Evolutionary conservation across 64 coral and sea anemone species (phyloP).

Genomic region (Hydrozoanthus tunicans): DNA sequence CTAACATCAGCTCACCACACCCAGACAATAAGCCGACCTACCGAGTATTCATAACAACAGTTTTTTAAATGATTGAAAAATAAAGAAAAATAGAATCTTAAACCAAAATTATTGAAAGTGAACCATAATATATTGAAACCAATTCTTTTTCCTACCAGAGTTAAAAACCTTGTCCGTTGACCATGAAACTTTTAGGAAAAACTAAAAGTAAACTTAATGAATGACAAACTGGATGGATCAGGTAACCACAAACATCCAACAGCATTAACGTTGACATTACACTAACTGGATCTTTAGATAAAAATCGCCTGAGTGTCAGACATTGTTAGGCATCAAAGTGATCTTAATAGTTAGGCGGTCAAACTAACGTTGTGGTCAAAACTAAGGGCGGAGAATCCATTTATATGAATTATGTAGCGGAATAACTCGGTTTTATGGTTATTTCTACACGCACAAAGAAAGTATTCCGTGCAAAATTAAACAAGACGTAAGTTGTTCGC

Average conservation of each 20-base stretch:
- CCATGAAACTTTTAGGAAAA: background rate
- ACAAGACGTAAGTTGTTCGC: background rate
- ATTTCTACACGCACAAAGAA: background rate
- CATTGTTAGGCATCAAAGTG: background rate
- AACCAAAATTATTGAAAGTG: too few relatives aligned
- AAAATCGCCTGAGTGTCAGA: background rate
- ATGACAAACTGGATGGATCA: background rate
- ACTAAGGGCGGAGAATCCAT: background rate
- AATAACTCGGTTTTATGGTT: background rate
- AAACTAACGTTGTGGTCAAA: slow-evolving; percentile 10
- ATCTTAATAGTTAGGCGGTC: background rate
- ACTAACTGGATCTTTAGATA: background rate
- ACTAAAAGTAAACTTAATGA: background rate
- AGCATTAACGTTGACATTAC: background rate
- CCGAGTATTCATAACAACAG: too few relatives aligned
- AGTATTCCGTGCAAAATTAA: background rate
- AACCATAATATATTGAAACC: too few relatives aligned
- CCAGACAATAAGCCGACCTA: too few relatives aligned
- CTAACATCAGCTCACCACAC: too few relatives aligned
- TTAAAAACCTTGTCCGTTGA: too few relatives aligned
- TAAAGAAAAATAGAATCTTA: too few relatives aligned
- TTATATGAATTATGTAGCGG: background rate
- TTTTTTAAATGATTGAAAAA: too few relatives aligned
- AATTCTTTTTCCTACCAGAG: too few relatives aligned
- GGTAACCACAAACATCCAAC: background rate